Conservation (phyloP, 2,797 vertebrate species). For the Stomatorhinus walkeri region DNA sequence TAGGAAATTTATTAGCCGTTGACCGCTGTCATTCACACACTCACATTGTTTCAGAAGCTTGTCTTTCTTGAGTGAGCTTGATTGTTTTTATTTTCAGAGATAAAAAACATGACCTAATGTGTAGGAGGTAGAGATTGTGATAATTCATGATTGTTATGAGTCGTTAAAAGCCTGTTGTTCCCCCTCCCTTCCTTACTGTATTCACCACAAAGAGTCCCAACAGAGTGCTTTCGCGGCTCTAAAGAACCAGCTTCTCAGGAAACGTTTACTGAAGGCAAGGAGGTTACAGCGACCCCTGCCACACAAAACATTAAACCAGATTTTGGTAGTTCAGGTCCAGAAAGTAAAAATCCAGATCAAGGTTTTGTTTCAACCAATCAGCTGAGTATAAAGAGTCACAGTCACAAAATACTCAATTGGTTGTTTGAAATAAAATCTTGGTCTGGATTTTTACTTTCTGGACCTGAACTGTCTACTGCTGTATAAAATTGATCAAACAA, state of each 20-base stretch:
- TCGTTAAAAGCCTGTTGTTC: not conserved
- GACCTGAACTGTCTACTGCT: not conserved
- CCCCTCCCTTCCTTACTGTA: not conserved
- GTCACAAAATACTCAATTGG: not conserved
- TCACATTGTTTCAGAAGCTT: not conserved
- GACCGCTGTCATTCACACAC: not conserved
- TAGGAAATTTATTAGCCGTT: not conserved
- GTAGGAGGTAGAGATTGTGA: not conserved
- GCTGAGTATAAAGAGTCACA: not conserved
- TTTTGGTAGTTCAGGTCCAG: not conserved
- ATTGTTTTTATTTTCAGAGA: not conserved
- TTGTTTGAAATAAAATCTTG: not conserved
- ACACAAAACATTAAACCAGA: not conserved
- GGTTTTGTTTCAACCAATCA: not conserved
- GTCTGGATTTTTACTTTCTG: not conserved
- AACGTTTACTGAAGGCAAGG: not conserved
- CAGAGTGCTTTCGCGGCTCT: not conserved
- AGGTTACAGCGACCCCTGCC: not conserved
- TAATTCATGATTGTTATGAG: not conserved
- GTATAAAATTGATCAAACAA: not conserved
- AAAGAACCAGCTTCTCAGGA: not conserved
- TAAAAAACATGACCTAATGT: not conserved
- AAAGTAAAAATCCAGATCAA: not conserved
- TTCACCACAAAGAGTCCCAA: not conserved
- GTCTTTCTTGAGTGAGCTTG: not conserved